Conservation (phyloP, 2,888 invertebrate genomes). For the Sphinx pinastri region DNA sequence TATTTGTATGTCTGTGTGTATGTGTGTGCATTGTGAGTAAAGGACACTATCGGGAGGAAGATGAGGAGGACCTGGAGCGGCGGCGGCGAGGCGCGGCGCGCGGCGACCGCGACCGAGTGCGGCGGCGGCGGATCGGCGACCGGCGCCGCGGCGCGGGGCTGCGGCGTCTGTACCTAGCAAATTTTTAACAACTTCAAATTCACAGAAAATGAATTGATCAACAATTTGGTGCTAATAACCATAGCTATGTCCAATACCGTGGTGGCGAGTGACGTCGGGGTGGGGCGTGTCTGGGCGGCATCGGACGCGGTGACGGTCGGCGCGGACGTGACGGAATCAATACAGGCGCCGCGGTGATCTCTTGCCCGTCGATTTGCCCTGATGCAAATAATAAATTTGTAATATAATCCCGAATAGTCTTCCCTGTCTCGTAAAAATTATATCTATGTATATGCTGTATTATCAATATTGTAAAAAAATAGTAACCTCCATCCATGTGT, state of each 20-base stretch:
- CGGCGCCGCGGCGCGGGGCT: conserved; percentile 80
- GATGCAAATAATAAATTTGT: conserved; percentile 33
- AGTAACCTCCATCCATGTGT: conserved; percentile 98
- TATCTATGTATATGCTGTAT: background rate
- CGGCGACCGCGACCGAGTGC: conserved; percentile 85
- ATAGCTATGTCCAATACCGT: conserved; percentile 45
- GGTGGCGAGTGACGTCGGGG: conserved; percentile 82
- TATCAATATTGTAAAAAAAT: background rate
- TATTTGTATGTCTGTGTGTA: conserved; percentile 37
- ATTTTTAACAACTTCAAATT: background rate
- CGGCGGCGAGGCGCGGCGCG: conserved; percentile 86
- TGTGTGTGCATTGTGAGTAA: conserved; percentile 28
- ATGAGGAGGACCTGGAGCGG: conserved; percentile 89
- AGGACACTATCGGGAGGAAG: conserved; percentile 86
- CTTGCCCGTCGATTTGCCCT: conserved; percentile 98
- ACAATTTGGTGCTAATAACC: no score
- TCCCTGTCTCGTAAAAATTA: background rate
- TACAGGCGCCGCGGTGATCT: conserved; percentile 97
- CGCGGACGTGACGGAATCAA: conserved; percentile 89
- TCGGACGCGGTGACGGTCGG: conserved; percentile 82
- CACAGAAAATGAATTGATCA: background rate
- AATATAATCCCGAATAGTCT: no score
- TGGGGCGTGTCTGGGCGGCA: conserved; percentile 83
- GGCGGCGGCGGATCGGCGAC: conserved; percentile 85
- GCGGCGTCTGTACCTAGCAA: conserved; percentile 78